These are phyloP conservation scores for Anoplolepis gracilipes DNA, from an alignment of 1,140 invertebrate genomes.

Conservation along the genomic window DNA sequence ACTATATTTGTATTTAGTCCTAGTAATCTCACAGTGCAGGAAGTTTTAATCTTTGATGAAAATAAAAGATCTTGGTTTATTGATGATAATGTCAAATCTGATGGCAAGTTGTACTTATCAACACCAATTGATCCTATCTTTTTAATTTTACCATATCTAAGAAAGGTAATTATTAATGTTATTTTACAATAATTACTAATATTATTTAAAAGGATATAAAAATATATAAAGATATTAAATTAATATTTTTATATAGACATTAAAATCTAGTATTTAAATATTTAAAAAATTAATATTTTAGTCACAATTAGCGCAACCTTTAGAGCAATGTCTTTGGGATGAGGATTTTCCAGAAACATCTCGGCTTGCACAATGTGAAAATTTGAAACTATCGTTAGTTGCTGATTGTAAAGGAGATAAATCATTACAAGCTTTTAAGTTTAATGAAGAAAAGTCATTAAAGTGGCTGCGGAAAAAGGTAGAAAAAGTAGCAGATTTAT, in stretches of 20 bases:
- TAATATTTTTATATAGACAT: neutral
- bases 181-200: neutral
- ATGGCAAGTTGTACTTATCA: conserved; percentile 90
- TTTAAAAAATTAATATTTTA: conserved; percentile 60
- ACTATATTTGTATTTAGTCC: conserved; percentile 88
- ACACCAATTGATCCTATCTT: conserved; percentile 91
- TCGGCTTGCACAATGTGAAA: conserved; percentile 85
- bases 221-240: no score
- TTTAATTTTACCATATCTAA: conserved; percentile 86
- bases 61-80: conserved; percentile 90
- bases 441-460: conserved; percentile 91
- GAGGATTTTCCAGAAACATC: conserved; percentile 87
- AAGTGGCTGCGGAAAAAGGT: conserved; percentile 91
- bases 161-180: conserved; percentile 79
- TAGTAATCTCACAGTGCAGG: conserved; percentile 87
- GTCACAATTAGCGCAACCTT: conserved; percentile 87
- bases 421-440: conserved; percentile 91
- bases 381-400: conserved; percentile 86
- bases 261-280: neutral
- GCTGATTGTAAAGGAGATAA: conserved; percentile 90
- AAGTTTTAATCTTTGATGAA: conserved; percentile 89
- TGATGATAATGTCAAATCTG: conserved; percentile 90
- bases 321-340: conserved; percentile 90
- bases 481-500: conserved; percentile 87
- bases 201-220: no score